phyloP scores from a whole-genome alignment of 2,888 invertebrate species.

The Calameuta filiformis region DNA sequence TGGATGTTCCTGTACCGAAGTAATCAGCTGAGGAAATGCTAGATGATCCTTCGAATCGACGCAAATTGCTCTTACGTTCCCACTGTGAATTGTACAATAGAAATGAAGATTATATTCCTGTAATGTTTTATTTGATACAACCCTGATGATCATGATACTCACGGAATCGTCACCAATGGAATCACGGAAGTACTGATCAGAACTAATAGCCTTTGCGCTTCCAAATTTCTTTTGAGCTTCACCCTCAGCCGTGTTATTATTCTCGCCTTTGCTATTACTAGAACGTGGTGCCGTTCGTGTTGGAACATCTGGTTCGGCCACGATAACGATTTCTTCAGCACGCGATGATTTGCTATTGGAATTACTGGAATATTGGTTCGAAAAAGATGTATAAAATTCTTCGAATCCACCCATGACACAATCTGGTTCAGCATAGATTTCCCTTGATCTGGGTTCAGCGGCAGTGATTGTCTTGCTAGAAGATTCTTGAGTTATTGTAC shows the following conservation, averaged over 20 bases:
- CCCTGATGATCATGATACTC: conserved; percentile 33
- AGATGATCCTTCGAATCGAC: conserved; percentile 91
- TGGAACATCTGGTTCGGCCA: conserved; percentile 56
- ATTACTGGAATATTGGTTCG: conserved; percentile 43
- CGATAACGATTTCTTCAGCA: conserved; percentile 66
- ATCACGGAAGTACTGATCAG: conserved; percentile 94
- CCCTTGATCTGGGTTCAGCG: conserved; percentile 44
- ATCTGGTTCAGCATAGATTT: conserved; percentile 41
- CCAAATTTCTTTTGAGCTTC: conserved; percentile 96
- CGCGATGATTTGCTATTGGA: conserved; percentile 41
- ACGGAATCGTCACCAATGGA: conserved; percentile 70
- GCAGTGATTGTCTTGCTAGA: conserved; percentile 59
- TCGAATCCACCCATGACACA: conserved; percentile 59
- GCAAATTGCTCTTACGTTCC: conserved; percentile 70
- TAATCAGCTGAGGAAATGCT: conserved; percentile 97
- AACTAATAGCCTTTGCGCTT: conserved; percentile 96
- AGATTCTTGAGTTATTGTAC: conserved; percentile 86
- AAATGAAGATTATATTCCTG: not conserved
- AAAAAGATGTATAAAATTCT: conserved; percentile 63
- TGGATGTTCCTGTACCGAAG: conserved; percentile 76
- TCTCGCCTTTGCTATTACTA: conserved; percentile 30
- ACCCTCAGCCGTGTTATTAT: conserved; percentile 69
- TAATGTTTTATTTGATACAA: not conserved
- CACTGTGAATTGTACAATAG: conserved; percentile 59
- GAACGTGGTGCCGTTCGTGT: conserved; percentile 43